Base-by-base conservation (phyloP, 2,113 vertebrate genomes). In the Ivindomyrus marchei region DNA sequence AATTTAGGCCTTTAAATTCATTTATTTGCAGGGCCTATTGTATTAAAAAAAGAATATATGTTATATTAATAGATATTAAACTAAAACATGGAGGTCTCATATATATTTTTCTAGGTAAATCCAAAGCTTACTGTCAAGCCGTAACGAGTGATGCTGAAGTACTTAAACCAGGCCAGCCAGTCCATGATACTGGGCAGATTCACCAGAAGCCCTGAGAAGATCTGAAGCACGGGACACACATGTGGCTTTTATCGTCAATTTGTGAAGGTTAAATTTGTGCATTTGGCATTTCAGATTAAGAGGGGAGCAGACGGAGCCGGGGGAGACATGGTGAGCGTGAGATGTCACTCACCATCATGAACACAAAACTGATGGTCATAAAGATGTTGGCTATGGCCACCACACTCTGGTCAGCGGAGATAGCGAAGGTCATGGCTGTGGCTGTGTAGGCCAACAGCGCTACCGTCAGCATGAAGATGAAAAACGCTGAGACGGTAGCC, bases 91-190 rank as follows among this genome's bases (percentile, higher is more conserved):
- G 36, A 87, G 49, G 36, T 45, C 17, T 50, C 58, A 21, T 39
- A 80, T 10, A 10, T 17, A 9, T 39, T 3, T 36, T 15, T 9
- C 46, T 70, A 62, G 56, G 36, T 46, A 66, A 46, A 58, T 52
- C 7, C 19, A 8, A 6, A 17, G 95, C 98, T 93, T 95, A 99
- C 98, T 21, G 92, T 84, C 47, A 96, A 92, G 53, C 97, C 98
- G 0, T 99, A 99, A 52, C 95, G 95, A 90, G 97, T 97, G 53
- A 99, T 98, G 90, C 97, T 99, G 0, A 99, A 85, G 92, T 99
- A 99, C 83, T 98, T 96, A 15, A 99, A 92, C 98, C 98, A 98
- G 0, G 95, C 92, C 0, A 99, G 94, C 98, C 97, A 98, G 19
- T 89, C 0, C 47, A 50, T 52, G 3, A 98, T 10, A 4, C 95